Conservation (phyloP, 2,888 invertebrate species). For the Euplexia lucipara region DNA sequence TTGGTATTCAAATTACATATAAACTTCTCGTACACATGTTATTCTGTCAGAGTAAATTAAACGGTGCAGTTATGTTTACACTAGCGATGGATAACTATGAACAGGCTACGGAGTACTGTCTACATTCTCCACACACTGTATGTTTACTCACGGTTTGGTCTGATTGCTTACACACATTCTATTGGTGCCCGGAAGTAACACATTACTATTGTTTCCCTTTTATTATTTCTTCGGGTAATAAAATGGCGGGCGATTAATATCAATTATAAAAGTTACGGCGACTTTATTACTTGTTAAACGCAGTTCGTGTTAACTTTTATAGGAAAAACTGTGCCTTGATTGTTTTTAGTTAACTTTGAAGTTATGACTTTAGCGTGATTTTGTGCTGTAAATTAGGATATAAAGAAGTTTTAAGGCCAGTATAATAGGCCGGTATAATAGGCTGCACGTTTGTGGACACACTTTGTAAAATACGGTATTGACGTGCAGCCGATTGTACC, state of each 20-base stretch:
- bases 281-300: conserved; percentile 40
- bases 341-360: conserved; percentile 25
- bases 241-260: conserved; percentile 51
- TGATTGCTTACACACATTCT: conserved; percentile 61
- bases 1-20: conserved; percentile 53
- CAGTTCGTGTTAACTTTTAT: conserved; percentile 31
- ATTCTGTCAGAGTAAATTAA: conserved; percentile 58
- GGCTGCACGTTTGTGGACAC: too few relatives aligned
- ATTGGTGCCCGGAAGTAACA: conserved; percentile 62
- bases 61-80: conserved; percentile 62
- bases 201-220: conserved; percentile 56
- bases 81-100: conserved; percentile 53
- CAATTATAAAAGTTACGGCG: conserved; percentile 41
- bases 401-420: background rate
- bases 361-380: conserved; percentile 19
- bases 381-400: conserved; percentile 8
- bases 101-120: conserved; percentile 33
- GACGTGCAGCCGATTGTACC: too few relatives aligned
- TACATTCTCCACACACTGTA: conserved; percentile 4
- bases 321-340: conserved; percentile 25
- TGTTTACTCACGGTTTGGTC: conserved; percentile 51
- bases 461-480: too few relatives aligned
- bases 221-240: conserved; percentile 37
- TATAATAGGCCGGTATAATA: too few relatives aligned
- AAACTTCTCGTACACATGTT: conserved; percentile 56